Conservation (phyloP, 2,113 vertebrate species). For the Scortum barcoo region DNA sequence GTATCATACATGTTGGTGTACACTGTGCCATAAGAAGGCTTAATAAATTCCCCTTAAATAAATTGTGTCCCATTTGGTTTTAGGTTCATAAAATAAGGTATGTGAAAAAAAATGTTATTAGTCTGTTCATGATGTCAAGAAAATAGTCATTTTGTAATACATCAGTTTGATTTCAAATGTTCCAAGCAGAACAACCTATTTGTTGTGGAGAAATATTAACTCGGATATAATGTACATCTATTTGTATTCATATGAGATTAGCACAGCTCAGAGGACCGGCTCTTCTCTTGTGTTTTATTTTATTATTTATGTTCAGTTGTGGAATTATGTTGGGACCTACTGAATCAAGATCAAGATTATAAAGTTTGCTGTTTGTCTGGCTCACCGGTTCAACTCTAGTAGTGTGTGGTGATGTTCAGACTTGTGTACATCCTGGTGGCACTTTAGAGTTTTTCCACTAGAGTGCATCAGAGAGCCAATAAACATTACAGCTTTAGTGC, state of each 20-base stretch:
- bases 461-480: constrained; percentile 51
- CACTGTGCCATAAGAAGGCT: constrained; percentile 85
- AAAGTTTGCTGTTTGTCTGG: not conserved
- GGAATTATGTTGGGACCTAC: not conserved
- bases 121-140: not conserved
- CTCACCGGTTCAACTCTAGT: too few species aligned
- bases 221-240: not conserved
- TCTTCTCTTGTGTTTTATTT: not conserved
- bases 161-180: not conserved
- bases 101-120: not conserved
- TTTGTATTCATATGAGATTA: not conserved
- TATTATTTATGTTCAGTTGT: not conserved
- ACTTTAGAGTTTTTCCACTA: constrained; percentile 53
- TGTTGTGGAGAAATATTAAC: not conserved
- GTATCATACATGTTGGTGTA: constrained; percentile 84
- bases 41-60: constrained; percentile 85
- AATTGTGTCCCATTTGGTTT: constrained; percentile 27
- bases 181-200: not conserved
- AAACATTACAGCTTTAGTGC: not conserved
- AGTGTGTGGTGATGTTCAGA: not conserved
- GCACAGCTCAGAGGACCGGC: not conserved
- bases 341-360: not conserved
- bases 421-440: not conserved
- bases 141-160: not conserved
- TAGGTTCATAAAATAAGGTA: not conserved